Conservation (phyloP, 2,113 vertebrate species). For the Crotalus viridis region DNA sequence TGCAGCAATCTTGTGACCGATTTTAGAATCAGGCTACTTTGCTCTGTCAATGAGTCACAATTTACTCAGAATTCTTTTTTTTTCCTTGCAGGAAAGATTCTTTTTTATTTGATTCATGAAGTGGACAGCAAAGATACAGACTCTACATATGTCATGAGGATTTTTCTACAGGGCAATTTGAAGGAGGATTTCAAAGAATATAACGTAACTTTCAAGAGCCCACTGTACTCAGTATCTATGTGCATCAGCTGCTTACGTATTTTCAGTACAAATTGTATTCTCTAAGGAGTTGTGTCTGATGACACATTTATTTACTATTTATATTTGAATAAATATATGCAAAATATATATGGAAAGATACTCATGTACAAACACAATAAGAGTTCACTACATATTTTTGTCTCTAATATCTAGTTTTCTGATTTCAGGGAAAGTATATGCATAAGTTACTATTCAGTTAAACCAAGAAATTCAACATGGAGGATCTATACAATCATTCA, state of each 20-base stretch:
- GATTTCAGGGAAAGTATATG: not conserved
- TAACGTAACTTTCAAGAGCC: not conserved
- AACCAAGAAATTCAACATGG: not conserved
- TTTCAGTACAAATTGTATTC: not conserved
- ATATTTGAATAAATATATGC: not conserved
- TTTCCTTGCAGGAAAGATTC: not conserved
- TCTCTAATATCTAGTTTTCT: not conserved
- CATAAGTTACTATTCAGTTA: not conserved
- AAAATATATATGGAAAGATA: not conserved
- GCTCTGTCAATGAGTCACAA: not conserved
- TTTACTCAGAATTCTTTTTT: not conserved
- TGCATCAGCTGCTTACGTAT: not conserved
- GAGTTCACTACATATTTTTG: not conserved
- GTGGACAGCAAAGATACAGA: not conserved
- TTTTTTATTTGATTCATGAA: not conserved
- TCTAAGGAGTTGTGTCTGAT: not conserved
- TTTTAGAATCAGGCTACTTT: not conserved
- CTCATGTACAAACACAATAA: not conserved
- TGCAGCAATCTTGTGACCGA: not conserved
- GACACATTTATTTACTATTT: not conserved
- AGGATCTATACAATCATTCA: not conserved
- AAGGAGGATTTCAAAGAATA: not conserved
- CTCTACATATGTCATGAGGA: not conserved
- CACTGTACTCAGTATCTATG: not conserved
- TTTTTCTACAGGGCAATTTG: not conserved